Conservation (phyloP, 2,888 invertebrate genomes). For the Pyrrhia umbra region DNA sequence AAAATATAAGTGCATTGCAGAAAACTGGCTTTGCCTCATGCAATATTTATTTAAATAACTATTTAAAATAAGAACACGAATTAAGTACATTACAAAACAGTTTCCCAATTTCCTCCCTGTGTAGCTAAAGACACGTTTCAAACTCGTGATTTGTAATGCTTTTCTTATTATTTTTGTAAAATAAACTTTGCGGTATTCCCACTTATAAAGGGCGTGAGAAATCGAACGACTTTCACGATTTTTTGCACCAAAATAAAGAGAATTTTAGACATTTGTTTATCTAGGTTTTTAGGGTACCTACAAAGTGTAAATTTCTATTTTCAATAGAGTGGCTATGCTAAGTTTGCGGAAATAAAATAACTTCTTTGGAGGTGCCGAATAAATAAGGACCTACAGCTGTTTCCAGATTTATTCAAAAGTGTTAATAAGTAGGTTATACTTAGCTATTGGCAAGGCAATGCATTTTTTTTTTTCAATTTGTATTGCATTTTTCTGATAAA, state of each 20-base stretch:
- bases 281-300: neutral
- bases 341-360: too few species aligned
- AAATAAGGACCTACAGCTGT: too few species aligned
- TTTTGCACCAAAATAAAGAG: neutral
- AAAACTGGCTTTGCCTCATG: too few species aligned
- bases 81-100: neutral
- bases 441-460: too few species aligned
- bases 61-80: neutral
- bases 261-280: neutral
- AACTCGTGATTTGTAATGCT: slow-evolving; percentile 54
- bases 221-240: slow-evolving; percentile 25
- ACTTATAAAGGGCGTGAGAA: slow-evolving; percentile 45
- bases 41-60: neutral
- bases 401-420: too few species aligned
- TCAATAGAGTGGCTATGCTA: too few species aligned
- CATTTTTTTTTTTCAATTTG: too few species aligned
- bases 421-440: too few species aligned
- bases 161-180: slow-evolving; percentile 51
- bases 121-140: slow-evolving; percentile 42
- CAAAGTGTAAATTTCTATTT: too few species aligned
- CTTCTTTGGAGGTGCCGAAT: too few species aligned
- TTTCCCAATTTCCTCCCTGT: slow-evolving; percentile 44
- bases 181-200: slow-evolving; percentile 22
- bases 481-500: too few species aligned
- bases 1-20: too few species aligned